Conservation (phyloP, 2,113 vertebrate species). For the Xenus cinereus region DNA sequence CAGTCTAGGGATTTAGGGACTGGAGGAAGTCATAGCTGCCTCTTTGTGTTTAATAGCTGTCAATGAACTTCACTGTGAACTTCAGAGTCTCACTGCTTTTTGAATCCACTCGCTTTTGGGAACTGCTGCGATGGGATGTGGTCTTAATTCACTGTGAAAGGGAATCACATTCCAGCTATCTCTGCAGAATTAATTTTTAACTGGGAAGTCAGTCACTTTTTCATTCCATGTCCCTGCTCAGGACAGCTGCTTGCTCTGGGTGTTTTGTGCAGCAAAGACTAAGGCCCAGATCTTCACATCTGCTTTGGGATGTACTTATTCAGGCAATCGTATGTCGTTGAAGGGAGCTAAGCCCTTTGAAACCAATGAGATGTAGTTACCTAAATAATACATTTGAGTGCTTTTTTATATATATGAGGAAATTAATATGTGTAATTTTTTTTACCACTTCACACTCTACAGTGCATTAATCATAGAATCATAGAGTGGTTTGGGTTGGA, state of each 20-base stretch:
- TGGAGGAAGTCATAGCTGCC: background rate
- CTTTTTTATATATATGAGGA: background rate
- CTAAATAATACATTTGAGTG: background rate
- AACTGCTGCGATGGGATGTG: background rate
- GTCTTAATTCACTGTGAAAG: background rate
- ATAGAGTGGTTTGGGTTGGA: background rate
- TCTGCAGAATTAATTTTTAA: background rate
- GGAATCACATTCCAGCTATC: background rate
- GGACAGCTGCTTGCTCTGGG: background rate
- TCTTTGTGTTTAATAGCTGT: fast-evolving
- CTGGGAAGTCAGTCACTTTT: background rate
- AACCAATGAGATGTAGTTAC: background rate
- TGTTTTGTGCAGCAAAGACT: background rate
- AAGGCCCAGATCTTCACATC: background rate
- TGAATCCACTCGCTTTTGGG: background rate
- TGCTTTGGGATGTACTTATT: background rate
- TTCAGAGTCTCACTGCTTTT: background rate
- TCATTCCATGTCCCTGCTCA: background rate
- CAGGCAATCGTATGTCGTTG: background rate
- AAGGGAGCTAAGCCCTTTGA: background rate
- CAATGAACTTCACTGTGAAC: background rate
- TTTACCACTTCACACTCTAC: background rate
- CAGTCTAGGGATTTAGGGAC: too few relatives aligned
- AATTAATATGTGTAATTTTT: background rate
- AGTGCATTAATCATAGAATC: background rate